Percentiles rank a stretch among this genome's conserved stretches.
These are phyloP conservation scores for Andrena flavipes DNA, from an alignment of 2,888 invertebrate species.

Conservation along the genomic window DNA sequence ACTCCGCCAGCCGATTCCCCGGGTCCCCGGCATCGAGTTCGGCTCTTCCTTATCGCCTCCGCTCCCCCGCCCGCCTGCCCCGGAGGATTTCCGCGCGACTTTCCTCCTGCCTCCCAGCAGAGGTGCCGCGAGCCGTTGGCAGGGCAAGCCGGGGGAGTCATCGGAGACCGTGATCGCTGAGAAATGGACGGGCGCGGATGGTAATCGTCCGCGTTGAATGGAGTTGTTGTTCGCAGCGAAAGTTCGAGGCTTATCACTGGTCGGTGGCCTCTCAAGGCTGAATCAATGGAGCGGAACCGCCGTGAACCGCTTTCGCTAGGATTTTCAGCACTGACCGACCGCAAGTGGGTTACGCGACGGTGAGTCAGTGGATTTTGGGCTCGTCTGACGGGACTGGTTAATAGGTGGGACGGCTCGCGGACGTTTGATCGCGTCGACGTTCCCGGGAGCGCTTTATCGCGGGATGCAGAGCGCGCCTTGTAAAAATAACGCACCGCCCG, in stretches of 20 bases:
- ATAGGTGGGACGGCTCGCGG: neutral
- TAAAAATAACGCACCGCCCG: slow-evolving; percentile 41
- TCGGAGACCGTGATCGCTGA: no score
- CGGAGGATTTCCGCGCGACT: neutral
- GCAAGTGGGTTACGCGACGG: neutral
- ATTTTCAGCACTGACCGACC: slow-evolving; percentile 11
- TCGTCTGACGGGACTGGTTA: neutral
- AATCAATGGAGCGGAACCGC: neutral
- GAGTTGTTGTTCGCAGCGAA: neutral
- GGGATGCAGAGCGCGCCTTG: slow-evolving; percentile 15
- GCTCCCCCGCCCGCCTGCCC: neutral
- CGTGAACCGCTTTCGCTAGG: neutral
- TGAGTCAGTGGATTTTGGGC: neutral
- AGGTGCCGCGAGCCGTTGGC: no score
- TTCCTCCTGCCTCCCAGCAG: neutral
- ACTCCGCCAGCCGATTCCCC: slow-evolving; percentile 12
- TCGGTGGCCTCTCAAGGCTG: neutral
- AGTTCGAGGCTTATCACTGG: no score
- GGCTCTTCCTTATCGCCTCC: slow-evolving; percentile 50
- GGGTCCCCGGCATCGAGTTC: slow-evolving; percentile 28
- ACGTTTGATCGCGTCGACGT: neutral
- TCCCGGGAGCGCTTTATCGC: neutral
- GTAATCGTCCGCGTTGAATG: no score
- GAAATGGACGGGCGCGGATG: no score
- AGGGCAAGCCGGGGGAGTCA: no score